A percentile compares a stretch with the other conserved stretches of the same genome.
Evolutionary conservation across 1,140 invertebrate genomes (phyloP).

Genomic region (Hypsibius dujardini): DNA sequence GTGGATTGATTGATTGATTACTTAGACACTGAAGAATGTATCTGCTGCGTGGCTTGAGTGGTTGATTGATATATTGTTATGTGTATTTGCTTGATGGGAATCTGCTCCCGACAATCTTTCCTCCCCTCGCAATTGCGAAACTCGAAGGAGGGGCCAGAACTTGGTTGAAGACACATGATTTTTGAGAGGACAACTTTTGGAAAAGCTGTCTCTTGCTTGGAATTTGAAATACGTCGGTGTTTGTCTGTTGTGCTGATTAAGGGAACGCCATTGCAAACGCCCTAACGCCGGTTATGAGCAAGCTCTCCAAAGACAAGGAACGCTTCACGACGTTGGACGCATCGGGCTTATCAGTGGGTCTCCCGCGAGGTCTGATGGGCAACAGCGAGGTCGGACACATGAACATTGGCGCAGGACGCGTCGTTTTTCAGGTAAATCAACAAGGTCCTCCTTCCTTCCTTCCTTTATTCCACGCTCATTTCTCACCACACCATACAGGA

Average conservation of each 20-base stretch:
- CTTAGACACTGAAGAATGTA: no score
- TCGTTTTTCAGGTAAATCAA: conserved; percentile 33
- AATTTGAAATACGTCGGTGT: not conserved
- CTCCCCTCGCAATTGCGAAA: no score
- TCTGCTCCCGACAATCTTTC: no score
- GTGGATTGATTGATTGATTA: no score
- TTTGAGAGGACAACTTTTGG: no score
- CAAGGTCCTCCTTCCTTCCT: not conserved
- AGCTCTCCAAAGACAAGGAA: conserved; percentile 17
- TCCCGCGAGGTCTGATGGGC: conserved; percentile 37
- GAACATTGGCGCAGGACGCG: conserved; percentile 38
- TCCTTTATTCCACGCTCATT: not conserved
- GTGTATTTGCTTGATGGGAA: no score
- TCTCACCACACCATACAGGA: conserved; percentile 25
- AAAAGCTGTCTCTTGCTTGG: not conserved
- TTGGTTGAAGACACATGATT: no score
- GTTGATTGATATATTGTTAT: no score
- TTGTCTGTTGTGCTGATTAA: conserved; percentile 17
- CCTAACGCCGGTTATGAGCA: conserved; percentile 22
- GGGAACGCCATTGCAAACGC: conserved; percentile 23
- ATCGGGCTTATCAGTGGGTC: conserved; percentile 35
- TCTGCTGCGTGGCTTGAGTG: no score
- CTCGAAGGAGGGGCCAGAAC: no score
- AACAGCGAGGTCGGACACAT: conserved; percentile 40
- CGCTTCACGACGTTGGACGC: conserved; percentile 35